phyloP scores from a whole-genome alignment of 2,113 vertebrate genomes.

The Symphodus melops region DNA sequence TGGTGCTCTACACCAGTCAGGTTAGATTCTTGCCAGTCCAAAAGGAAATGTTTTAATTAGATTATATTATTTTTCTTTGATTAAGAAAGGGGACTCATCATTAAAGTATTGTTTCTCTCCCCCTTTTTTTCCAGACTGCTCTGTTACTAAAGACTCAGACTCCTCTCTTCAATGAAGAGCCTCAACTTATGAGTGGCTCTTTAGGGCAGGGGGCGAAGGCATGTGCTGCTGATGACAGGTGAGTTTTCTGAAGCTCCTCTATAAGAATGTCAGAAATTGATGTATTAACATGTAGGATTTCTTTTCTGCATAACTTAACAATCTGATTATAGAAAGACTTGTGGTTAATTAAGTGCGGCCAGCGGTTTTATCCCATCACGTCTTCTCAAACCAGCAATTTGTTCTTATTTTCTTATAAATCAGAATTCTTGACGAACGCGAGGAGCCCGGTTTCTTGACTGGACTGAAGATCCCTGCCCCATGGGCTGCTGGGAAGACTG shows the following conservation, averaged over 20 bases:
- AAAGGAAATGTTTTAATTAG: not conserved
- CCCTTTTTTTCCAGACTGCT: slow-evolving; percentile 88
- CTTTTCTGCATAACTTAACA: not conserved
- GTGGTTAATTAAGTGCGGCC: not conserved
- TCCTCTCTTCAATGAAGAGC: slow-evolving; percentile 89
- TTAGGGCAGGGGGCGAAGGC: slow-evolving; percentile 87
- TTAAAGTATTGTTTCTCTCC: slow-evolving; percentile 17
- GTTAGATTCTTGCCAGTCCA: slow-evolving; percentile 67
- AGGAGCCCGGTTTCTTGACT: slow-evolving; percentile 97
- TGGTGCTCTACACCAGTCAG: slow-evolving; percentile 98
- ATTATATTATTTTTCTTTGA: not conserved
- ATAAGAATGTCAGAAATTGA: not conserved
- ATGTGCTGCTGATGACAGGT: slow-evolving; percentile 78
- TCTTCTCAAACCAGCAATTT: not conserved
- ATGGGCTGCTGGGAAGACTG: slow-evolving; percentile 98
- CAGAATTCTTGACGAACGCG: slow-evolving; percentile 95
- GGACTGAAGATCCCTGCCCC: slow-evolving; percentile 98
- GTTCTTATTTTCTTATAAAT: slow-evolving; percentile 46
- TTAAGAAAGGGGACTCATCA: not conserved
- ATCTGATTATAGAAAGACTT: not conserved
- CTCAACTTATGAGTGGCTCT: slow-evolving; percentile 77
- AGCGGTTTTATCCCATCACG: not conserved
- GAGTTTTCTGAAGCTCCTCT: slow-evolving; percentile 15
- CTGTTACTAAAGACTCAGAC: slow-evolving; percentile 96
- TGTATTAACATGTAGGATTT: not conserved